Conservation (phyloP, 1,140 invertebrate species). For the Brevipalpus yothersi region DNA sequence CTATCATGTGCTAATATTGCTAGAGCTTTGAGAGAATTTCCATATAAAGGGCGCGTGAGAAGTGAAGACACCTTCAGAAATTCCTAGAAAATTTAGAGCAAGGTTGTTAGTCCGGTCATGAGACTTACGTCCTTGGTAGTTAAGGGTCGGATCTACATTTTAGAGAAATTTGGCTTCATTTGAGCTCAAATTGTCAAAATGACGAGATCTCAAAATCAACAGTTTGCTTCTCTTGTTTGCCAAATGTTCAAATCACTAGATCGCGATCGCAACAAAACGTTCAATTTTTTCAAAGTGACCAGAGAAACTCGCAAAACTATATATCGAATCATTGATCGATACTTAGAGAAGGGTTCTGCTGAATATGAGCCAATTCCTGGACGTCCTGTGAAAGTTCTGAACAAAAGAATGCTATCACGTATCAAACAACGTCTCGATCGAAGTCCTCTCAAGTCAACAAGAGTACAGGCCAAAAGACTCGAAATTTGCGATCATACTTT, state of each 20-base stretch:
- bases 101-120: no score
- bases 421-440: neutral
- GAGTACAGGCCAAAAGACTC: no score
- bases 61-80: no score
- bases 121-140: no score
- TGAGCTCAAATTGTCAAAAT: no score
- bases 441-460: neutral
- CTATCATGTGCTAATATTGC: no score
- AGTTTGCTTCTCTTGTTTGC: neutral
- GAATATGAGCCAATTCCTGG: neutral
- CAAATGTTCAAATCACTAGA: neutral
- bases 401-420: neutral
- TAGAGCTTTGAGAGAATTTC: no score
- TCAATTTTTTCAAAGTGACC: neutral
- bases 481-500: no score
- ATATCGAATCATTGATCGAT: neutral
- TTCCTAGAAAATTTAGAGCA: no score
- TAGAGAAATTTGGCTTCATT: no score
- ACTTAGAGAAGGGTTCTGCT: neutral
- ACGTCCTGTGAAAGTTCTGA: neutral
- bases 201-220: neutral
- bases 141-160: no score
- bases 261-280: neutral
- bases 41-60: no score
- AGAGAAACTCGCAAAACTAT: neutral